Base-by-base conservation (phyloP, 2,888 invertebrate genomes). In the Therioaphis trifolii region DNA sequence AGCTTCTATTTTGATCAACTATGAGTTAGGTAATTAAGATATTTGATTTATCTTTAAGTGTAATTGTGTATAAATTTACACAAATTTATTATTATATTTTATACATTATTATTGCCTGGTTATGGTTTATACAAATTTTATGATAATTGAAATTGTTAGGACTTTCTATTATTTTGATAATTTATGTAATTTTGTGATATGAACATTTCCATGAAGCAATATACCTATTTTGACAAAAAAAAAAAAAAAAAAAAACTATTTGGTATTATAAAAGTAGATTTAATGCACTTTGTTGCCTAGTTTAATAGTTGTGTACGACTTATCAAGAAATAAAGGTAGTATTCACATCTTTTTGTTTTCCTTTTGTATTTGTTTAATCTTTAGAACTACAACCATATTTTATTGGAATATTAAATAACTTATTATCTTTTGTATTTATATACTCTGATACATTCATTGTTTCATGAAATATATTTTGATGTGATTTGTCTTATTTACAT, bases 91-190 rank as follows among this genome's bases (percentile, higher is more conserved):
- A 29, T 55, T 55, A 5, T 74, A 35, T 40, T 79, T 43, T 49
- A 14, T 63, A 66, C 52, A 52, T 43, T 43, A 40, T 21, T 71
- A 49, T 71, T 71, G 29, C 15, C 46, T 12, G 82, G 82, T 74
- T 82, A 52, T 82, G 82, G 82, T 82, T 72, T 74, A 49, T 72
- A 49, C 11, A 72, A 14, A 63, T 71, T 74, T 74, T 82, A 63
- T 72, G 35, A 82, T 82, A 49, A 46, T 77, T 27, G 4, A 43
- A 43, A 35, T 63, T 63, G 46, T 61, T 77, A 78, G n/a, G 35
- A 66, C 66, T 76, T 75, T 66, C 27, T 66, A 52, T 52, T 66
- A 27, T 66, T 46, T 72, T 74, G 63, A 49, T n/a, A n/a, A n/a
- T n/a, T n/a, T n/a, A 35, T 63, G 18, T 80, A 35, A 74, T 61